phyloP scores from a whole-genome alignment of 2,888 invertebrate species.

The Andricus quercusramuli region DNA sequence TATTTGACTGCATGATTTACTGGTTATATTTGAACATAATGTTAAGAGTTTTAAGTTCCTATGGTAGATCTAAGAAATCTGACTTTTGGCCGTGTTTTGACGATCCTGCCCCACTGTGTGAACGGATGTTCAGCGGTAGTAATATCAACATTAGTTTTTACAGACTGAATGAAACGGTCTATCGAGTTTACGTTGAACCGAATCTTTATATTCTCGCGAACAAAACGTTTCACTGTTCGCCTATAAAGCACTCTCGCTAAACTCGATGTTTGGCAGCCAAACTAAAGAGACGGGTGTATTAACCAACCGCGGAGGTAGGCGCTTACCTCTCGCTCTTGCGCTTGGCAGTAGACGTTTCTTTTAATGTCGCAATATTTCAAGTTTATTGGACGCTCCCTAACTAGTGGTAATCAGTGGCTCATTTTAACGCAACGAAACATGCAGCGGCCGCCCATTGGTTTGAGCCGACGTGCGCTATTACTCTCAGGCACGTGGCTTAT shows the following conservation, averaged over 20 bases:
- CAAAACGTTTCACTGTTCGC: constrained; percentile 31
- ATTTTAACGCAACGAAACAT: constrained; percentile 52
- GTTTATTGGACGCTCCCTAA: constrained; percentile 67
- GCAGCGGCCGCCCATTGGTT: not conserved
- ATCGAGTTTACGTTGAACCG: constrained; percentile 2
- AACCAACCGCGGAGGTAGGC: constrained; percentile 9
- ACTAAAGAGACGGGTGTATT: constrained; percentile 32
- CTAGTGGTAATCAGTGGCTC: constrained; percentile 65
- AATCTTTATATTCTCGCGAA: constrained; percentile 7
- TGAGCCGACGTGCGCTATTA: constrained; percentile 53
- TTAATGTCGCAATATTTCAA: constrained; percentile 67
- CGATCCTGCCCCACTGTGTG: too few species aligned
- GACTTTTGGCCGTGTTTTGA: too few species aligned
- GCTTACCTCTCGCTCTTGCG: constrained; percentile 8
- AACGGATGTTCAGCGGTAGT: not conserved
- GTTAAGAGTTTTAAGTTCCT: too few species aligned
- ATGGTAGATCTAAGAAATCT: too few species aligned
- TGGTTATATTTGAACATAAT: too few species aligned
- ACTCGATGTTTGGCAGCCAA: constrained; percentile 29
- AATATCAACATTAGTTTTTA: not conserved
- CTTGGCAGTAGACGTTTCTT: constrained; percentile 56
- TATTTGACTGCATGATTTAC: too few species aligned
- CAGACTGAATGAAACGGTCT: constrained; percentile 19
- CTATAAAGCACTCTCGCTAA: constrained; percentile 22
- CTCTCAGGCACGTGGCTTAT: constrained; percentile 53